These are phyloP conservation scores for Eurystomus glaucurus DNA, from an alignment of 2,797 vertebrate genomes.

Conservation along the genomic window DNA sequence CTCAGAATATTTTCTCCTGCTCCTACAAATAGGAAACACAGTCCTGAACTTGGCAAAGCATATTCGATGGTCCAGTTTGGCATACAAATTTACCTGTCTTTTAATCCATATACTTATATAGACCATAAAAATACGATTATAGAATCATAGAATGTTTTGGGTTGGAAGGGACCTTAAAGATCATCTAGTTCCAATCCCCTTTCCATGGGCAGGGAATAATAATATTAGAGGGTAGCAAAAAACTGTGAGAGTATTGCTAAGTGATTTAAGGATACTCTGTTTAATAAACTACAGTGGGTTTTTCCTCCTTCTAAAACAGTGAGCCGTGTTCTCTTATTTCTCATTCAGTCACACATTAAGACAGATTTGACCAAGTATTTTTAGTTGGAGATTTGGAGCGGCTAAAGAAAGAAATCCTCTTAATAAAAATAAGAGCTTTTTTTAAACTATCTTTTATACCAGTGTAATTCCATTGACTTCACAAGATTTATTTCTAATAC, in stretches of 20 bases:
- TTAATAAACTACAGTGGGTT: background rate
- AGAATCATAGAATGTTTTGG: background rate
- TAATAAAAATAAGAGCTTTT: constrained; percentile 66
- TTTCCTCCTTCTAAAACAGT: background rate
- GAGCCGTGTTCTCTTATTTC: constrained; percentile 8
- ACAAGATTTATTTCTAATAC: constrained; percentile 39
- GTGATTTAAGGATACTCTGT: background rate
- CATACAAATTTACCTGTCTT: background rate
- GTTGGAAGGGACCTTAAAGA: background rate
- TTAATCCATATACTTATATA: background rate
- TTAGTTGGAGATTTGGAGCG: constrained; percentile 59
- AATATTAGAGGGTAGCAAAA: background rate
- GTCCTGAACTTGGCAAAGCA: background rate
- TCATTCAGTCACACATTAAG: constrained; percentile 43
- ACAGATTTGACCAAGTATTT: constrained; percentile 70
- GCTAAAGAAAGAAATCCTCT: constrained; percentile 69
- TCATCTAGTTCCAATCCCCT: background rate
- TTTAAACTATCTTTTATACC: constrained; percentile 53
- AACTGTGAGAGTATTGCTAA: background rate
- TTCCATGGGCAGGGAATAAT: background rate
- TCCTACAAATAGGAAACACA: background rate
- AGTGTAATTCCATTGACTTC: constrained; percentile 58
- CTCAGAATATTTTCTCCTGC: background rate
- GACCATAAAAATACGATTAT: background rate
- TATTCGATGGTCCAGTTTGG: fast-evolving